Evolutionary conservation across 2,797 vertebrate species (phyloP), one percentile per base, ranked within the genome.

Genomic region (Epinephelus awoara): DNA sequence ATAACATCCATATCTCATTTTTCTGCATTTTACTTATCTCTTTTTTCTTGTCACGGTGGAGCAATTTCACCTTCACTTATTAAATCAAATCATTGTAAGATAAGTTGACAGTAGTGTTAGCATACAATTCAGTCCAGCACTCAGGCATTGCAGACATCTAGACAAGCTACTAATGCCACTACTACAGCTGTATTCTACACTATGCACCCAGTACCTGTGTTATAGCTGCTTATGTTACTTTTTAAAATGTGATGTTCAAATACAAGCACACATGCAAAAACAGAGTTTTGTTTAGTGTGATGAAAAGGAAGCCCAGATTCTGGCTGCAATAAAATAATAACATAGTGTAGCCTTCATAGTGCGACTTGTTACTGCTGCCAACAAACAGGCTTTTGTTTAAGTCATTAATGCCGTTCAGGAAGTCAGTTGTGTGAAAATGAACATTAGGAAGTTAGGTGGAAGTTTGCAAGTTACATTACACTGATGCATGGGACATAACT

Each of bases 401-500:
- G 10, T 65, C 12, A 44, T 61, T 54, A 34, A n/a, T 72, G 42
- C 18, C 42, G 7, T 18, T 70, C 5, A 64, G 57, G 63, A 83
- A 65, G 51, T 58, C 19, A 11, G 8, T 14, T 25, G 8, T 23
- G 19, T n/a, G 19, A 44, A 67, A 21, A 14, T 18, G 0, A 56
- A 44, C n/a, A 12, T 64, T 46, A 17, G 3, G 2, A 70, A 49
- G 23, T 66, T 18, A 52, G 44, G n/a, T 34, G 11, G 44, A 59
- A n/a, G 54, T 67, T 34, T 61, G 21, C 19, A 51, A 44, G 23
- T 81, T 75, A 58, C 29, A 63, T 47, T 67, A 21, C 12, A 11
- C 8, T 64, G 46, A 8, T 42, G 42, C 38, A 59, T 19, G 29
- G 51, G 18, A 51, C 21, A 47, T 61, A 62, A 75, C 61, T 15